phyloP scores from a whole-genome alignment of 2,797 vertebrate species.

The Mycteria americana region DNA sequence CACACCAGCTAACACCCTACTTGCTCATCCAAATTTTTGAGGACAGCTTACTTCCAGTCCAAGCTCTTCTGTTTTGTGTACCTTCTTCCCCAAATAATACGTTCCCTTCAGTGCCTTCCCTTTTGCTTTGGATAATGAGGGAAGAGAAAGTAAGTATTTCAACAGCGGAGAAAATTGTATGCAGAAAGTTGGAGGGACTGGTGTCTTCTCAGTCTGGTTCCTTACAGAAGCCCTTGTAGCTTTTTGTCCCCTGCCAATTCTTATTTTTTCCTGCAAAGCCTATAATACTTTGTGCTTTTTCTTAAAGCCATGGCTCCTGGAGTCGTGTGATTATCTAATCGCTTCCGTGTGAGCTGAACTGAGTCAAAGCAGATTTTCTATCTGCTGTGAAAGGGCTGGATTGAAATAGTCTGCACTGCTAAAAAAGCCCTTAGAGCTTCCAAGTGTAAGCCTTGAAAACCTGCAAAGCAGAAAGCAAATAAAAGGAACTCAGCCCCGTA shows the following conservation, averaged over 20 bases:
- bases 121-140: not conserved
- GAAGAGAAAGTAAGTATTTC: constrained; percentile 1
- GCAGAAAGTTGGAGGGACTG: not conserved
- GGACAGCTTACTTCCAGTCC: not conserved
- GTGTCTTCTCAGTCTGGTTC: not conserved
- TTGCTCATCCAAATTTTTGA: not conserved
- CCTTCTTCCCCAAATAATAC: not conserved
- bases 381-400: not conserved
- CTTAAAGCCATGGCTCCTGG: rapidly evolving
- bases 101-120: not conserved
- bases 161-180: not conserved
- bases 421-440: not conserved
- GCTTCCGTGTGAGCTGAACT: not conserved
- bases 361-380: not conserved
- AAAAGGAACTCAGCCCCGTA: not conserved
- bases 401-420: not conserved
- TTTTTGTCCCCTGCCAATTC: not conserved
- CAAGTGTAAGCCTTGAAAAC: not conserved
- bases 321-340: constrained; percentile 1
- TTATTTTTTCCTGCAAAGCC: not conserved
- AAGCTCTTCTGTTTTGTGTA: not conserved
- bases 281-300: not conserved
- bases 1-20: not conserved
- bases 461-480: not conserved
- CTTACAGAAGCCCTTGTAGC: not conserved